Conservation (phyloP, 2,797 vertebrate species). For the Aeoliscus strigatus region DNA sequence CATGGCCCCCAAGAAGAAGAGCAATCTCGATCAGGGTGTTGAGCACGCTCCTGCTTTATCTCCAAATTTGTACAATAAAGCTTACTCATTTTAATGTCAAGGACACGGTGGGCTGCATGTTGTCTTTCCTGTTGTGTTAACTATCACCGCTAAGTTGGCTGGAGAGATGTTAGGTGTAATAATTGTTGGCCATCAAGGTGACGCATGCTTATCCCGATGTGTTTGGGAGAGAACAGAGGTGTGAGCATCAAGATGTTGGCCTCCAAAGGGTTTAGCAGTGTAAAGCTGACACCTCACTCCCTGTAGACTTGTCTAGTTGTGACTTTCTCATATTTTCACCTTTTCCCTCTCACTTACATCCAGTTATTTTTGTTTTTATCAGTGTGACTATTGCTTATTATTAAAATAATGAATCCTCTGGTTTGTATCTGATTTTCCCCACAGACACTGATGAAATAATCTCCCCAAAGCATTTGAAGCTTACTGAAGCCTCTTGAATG, state of each 20-base stretch:
- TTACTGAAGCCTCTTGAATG: no score
- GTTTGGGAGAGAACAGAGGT: constrained; percentile 61
- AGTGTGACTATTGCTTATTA: no score
- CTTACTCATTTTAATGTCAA: constrained; percentile 24
- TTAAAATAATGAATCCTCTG: no score
- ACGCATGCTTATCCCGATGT: constrained; percentile 50
- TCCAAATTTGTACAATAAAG: constrained; percentile 10
- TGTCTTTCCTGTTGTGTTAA: constrained; percentile 6
- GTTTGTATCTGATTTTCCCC: no score
- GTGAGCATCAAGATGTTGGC: constrained; percentile 48
- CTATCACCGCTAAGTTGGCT: constrained; percentile 10
- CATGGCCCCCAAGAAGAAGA: constrained; percentile 19
- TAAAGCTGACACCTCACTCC: constrained; percentile 30
- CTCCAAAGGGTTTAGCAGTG: constrained; percentile 30
- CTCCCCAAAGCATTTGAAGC: no score
- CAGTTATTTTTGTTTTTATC: no score
- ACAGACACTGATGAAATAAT: no score
- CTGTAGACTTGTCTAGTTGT: constrained; percentile 10
- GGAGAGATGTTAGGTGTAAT: constrained; percentile 25
- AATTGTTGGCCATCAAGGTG: constrained; percentile 54
- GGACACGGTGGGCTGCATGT: constrained; percentile 9
- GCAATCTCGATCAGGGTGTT: constrained; percentile 3
- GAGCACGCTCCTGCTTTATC: constrained; percentile 5
- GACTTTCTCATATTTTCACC: constrained; percentile 35
- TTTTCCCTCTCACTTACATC: no score